phyloP scores from a whole-genome alignment of 2,113 vertebrate species.

The Silurus asotus region DNA sequence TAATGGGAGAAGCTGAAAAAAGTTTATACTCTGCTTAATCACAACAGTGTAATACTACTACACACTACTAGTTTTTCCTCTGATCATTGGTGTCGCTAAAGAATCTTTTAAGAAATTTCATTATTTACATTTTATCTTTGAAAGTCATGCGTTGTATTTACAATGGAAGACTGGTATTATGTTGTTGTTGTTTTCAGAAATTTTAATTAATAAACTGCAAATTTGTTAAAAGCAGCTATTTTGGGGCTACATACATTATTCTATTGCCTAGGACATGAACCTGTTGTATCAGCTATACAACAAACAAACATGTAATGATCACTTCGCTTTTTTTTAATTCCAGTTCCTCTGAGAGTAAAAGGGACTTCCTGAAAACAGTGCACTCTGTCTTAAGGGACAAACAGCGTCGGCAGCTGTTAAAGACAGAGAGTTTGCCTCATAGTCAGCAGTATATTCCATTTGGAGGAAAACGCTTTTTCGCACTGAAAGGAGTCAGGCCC shows the following conservation, averaged over 20 bases:
- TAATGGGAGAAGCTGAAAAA: too few species aligned
- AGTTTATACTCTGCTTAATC: too few species aligned
- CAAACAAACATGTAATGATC: background rate
- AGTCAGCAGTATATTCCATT: constrained; percentile 95
- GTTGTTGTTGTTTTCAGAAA: background rate
- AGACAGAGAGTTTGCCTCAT: constrained; percentile 88
- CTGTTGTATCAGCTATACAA: background rate
- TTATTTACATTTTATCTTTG: background rate
- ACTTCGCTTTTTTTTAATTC: background rate
- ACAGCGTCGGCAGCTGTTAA: constrained; percentile 90
- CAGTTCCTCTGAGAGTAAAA: constrained; percentile 90
- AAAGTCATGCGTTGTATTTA: background rate
- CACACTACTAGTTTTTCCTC: background rate
- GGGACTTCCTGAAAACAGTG: constrained; percentile 90
- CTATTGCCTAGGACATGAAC: background rate
- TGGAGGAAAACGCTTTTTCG: constrained; percentile 90
- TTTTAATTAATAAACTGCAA: background rate
- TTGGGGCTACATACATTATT: background rate
- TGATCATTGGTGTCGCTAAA: background rate
- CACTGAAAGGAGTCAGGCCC: constrained; percentile 88
- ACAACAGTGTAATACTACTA: background rate
- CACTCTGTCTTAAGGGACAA: constrained; percentile 92
- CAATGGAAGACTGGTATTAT: background rate
- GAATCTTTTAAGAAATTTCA: too few species aligned
- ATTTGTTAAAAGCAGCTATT: too few species aligned